Base-by-base conservation (phyloP, 2,888 invertebrate genomes). In the Punctoribates punctum region DNA sequence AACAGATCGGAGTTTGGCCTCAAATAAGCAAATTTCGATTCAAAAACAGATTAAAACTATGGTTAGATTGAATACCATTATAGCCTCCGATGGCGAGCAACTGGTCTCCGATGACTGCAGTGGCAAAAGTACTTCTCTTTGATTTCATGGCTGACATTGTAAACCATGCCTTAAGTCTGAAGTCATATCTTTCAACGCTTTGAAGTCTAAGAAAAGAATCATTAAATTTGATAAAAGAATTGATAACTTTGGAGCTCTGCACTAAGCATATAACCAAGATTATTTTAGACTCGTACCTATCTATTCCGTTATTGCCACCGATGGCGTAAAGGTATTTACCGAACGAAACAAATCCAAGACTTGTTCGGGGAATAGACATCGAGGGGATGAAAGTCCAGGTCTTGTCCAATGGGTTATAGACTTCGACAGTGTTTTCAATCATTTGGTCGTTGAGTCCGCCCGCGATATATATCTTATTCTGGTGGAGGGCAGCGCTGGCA, bases 21-120 rank as follows among this genome's bases (percentile, higher is more conserved):
- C 83, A 23, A 51, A 75, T 34, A 54, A 20, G 11, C 9, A 38
- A 23, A 48, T 57, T 57, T 9, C 20, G 5, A 57, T 5, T 27
- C n/a, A 25, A 38, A 25, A n/a, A 65, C 20, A 42, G 34, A 54
- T 17, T 23, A 73, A 4, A 74, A 57, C 29, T 4, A n/a, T 25
- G 6, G 8, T 11, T 48, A 2, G 3, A 29, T 34, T 57, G 11
- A 57, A 83, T 82, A 42, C 92, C 92, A 83, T 92, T 90, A 83
- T 91, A 93, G 27, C 93, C 93, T 67, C 93, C 93, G 77, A 93
- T 90, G 38, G 90, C 92, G 82, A 90, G 91, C 78, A 94, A 89
- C 86, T 88, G 88, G 80, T 89, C 89, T 79, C 92, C 91, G 74
- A 92, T 83, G 73, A 91, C 86, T 46, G 51, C 54, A 3, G 88